Base-by-base conservation (phyloP, 2,797 vertebrate genomes). In the Triplophysa yarkandensis region DNA sequence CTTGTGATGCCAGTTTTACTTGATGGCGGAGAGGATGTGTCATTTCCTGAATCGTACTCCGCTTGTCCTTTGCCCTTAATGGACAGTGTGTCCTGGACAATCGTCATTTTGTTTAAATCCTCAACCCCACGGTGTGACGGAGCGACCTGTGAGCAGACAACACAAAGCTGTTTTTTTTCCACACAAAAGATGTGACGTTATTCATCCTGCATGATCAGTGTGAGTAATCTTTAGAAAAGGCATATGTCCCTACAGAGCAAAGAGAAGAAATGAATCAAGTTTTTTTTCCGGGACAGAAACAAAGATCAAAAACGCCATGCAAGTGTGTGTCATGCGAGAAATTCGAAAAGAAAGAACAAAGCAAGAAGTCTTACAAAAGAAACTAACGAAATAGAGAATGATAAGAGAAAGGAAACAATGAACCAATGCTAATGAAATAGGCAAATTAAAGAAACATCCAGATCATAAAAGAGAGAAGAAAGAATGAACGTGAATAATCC, bases 21-120 rank as follows among this genome's bases (percentile, higher is more conserved):
- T 6, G 95, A 98, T 0, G 93, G 96, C 14, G 97, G 96, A 6
- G 97, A 98, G 66, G 94, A 96, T 0, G 96, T 98, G 90, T 98
- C 97, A 68, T 99, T 96, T 87, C 97, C 97, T 39, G 97, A 99
- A 91, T 99, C 97, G 77, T 95, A 98, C 90, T 98, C 96, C 77
- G 92, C 94, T 30, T 90, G 93, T 67, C 87, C 90, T 87, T 93
- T 89, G 9, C 87, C 87, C 70, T 87, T 90, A 84, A 83, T 86
- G 77, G 90, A 78, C 74, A 89, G 86, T 75, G 82, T 86, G 82
- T 85, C 85, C 83, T 85, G 89, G 68, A 84, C 89, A 82, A 91
- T 86, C 77, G 89, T 89, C 85, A 91, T 87, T 91, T 91, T 92
- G 81, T 86, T 92, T 86, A 94, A 92, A 86, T 91, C 87, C 85